Evolutionary conservation across 30 jellyfish, hydroid and myxozoan species (phyloP).

Genomic region (Cassiopea andromeda): DNA sequence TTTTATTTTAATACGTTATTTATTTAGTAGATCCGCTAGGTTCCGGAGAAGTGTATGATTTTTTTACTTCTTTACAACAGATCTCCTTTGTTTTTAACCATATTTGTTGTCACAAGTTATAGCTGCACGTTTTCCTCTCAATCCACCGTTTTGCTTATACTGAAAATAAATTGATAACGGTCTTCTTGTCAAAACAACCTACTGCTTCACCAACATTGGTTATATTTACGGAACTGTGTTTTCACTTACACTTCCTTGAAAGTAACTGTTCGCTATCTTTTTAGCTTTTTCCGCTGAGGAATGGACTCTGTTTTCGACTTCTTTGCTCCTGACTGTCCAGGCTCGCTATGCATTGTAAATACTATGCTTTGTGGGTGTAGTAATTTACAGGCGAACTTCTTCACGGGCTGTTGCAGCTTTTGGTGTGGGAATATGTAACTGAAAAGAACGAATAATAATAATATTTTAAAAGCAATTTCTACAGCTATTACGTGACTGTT

Average conservation of each 20-base stretch:
- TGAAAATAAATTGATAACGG: background rate
- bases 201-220: background rate
- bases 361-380: too few relatives aligned
- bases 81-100: background rate
- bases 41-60: background rate
- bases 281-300: background rate
- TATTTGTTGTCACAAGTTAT: background rate
- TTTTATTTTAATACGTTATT: background rate
- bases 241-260: background rate
- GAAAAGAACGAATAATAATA: too few relatives aligned
- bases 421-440: too few relatives aligned
- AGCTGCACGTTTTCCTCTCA: background rate
- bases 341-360: too few relatives aligned
- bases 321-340: too few relatives aligned
- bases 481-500: too few relatives aligned
- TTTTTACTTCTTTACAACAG: background rate
- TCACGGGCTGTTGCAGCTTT: too few relatives aligned
- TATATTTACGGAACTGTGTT: conserved; percentile 9
- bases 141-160: background rate
- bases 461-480: too few relatives aligned
- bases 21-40: background rate
- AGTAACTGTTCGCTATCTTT: background rate
- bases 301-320: background rate
- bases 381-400: too few relatives aligned
- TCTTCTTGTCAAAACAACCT: background rate